Conservation (phyloP, 2,888 invertebrate species). For the Nemapogon koenigi region DNA sequence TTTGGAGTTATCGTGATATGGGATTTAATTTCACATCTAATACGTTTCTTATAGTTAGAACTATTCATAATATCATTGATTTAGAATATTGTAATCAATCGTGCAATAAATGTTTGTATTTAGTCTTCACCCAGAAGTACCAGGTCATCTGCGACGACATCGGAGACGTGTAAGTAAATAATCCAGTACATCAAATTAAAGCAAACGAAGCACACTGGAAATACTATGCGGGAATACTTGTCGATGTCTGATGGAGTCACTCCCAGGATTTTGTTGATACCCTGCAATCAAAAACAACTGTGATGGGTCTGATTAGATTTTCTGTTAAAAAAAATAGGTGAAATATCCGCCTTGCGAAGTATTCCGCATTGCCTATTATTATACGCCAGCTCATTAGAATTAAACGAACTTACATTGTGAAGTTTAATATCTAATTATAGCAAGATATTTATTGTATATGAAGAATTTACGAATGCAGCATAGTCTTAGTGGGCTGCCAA, state of each 20-base stretch:
- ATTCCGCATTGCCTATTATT: too few relatives aligned
- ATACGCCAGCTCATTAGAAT: too few relatives aligned
- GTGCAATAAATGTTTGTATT: not conserved
- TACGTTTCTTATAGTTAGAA: too few relatives aligned
- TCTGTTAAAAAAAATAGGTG: not conserved
- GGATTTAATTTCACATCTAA: too few relatives aligned
- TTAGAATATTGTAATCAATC: too few relatives aligned
- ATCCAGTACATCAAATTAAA: conserved; percentile 95
- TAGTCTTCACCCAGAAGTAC: conserved; percentile 70
- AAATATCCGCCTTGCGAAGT: not conserved
- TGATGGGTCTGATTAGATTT: not conserved
- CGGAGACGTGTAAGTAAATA: conserved; percentile 87
- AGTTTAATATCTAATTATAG: too few relatives aligned
- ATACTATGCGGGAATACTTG: conserved; percentile 92
- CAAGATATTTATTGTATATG: too few relatives aligned
- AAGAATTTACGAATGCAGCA: too few relatives aligned
- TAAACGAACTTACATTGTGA: too few relatives aligned
- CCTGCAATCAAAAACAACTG: conserved; percentile 30
- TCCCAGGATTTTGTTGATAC: conserved; percentile 81
- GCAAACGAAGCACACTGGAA: conserved; percentile 91
- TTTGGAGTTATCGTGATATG: too few relatives aligned
- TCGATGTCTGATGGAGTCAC: conserved; percentile 92
- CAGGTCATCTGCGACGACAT: conserved; percentile 84
- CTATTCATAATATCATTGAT: too few relatives aligned
- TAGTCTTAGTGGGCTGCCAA: too few relatives aligned